Percentiles rank a stretch among this genome's conserved stretches.
phyloP scores from a whole-genome alignment of 2,113 vertebrate species.

The Limanda limanda region DNA sequence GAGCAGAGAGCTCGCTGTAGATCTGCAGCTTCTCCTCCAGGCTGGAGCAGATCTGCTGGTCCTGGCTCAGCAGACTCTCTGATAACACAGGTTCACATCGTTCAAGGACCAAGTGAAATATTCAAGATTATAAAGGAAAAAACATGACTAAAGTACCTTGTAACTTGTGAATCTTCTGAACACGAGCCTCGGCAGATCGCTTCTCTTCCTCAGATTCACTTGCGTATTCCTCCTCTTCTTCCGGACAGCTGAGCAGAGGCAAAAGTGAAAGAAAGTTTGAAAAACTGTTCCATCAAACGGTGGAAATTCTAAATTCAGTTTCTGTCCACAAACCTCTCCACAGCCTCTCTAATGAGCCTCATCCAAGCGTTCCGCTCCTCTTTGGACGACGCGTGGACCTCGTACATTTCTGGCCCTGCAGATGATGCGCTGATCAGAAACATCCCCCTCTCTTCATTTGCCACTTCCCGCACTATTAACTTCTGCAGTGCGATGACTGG shows the following conservation, averaged over 20 bases:
- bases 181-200: slow-evolving; percentile 86
- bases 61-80: slow-evolving; percentile 86
- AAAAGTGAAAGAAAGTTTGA: not conserved
- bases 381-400: slow-evolving; percentile 91
- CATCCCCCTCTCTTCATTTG: slow-evolving; percentile 96
- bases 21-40: slow-evolving; percentile 94
- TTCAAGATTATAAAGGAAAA: not conserved
- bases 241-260: slow-evolving; percentile 87
- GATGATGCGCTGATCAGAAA: slow-evolving; percentile 95
- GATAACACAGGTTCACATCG: slow-evolving; percentile 16
- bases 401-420: slow-evolving; percentile 96
- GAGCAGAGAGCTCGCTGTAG: slow-evolving; percentile 84
- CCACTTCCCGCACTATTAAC: slow-evolving; percentile 96
- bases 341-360: slow-evolving; percentile 92
- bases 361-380: slow-evolving; percentile 96
- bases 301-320: not conserved
- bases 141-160: slow-evolving; percentile 83
- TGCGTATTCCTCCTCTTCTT: slow-evolving; percentile 88
- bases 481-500: slow-evolving; percentile 94
- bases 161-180: slow-evolving; percentile 88
- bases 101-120: not conserved
- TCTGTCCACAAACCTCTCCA: slow-evolving; percentile 86
- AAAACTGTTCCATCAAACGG: not conserved
- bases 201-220: slow-evolving; percentile 92
- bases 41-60: slow-evolving; percentile 91